A percentile compares a stretch with the other conserved stretches of the same genome.
These are phyloP conservation scores for Drosophila pachea DNA, from an alignment of 1,140 invertebrate species.

Conservation along the genomic window DNA sequence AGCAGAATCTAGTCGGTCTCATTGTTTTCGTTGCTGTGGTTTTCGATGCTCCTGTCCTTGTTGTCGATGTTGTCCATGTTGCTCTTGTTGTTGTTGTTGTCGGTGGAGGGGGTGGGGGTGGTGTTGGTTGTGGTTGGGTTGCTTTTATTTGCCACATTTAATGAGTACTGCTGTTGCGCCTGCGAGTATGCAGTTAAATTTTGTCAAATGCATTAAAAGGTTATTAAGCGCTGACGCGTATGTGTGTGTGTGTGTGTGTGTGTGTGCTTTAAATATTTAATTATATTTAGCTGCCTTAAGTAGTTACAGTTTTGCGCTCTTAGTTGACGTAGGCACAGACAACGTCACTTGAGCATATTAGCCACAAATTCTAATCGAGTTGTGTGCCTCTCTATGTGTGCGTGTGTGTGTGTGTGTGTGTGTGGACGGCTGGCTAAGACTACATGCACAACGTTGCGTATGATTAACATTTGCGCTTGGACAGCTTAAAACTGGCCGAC, in stretches of 20 bases:
- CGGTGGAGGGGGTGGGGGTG: too few species aligned
- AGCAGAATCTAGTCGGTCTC: slow-evolving; percentile 9
- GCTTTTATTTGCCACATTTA: slow-evolving; percentile 61
- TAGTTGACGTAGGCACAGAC: slow-evolving; percentile 48
- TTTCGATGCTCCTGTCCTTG: slow-evolving; percentile 14
- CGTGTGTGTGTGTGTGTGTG: slow-evolving; percentile 19
- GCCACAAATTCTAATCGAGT: slow-evolving; percentile 13
- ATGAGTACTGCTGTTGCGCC: slow-evolving; percentile 64
- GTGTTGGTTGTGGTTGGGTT: too few species aligned
- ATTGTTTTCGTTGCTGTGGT: slow-evolving; percentile 40
- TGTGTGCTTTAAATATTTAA: slow-evolving; percentile 70
- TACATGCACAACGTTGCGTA: slow-evolving; percentile 48
- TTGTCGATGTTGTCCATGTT: slow-evolving; percentile 23
- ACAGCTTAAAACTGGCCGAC: slow-evolving; percentile 36
- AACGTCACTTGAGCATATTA: slow-evolving; percentile 38
- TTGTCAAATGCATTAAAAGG: slow-evolving; percentile 75
- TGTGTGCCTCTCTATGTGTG: slow-evolving; percentile 5
- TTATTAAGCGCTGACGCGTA: slow-evolving; percentile 59
- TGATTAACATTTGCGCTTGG: slow-evolving; percentile 58
- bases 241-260: slow-evolving; percentile 31
- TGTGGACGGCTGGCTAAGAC: background rate
- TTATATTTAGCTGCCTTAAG: slow-evolving; percentile 76
- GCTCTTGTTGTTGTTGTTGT: too few species aligned
- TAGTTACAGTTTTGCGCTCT: slow-evolving; percentile 76
- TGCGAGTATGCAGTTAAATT: slow-evolving; percentile 71